Percentiles rank a stretch among this genome's conserved stretches.
These are phyloP conservation scores for Hystrix brachyura DNA, from an alignment of 2,113 vertebrate species.

Conservation along the genomic window DNA sequence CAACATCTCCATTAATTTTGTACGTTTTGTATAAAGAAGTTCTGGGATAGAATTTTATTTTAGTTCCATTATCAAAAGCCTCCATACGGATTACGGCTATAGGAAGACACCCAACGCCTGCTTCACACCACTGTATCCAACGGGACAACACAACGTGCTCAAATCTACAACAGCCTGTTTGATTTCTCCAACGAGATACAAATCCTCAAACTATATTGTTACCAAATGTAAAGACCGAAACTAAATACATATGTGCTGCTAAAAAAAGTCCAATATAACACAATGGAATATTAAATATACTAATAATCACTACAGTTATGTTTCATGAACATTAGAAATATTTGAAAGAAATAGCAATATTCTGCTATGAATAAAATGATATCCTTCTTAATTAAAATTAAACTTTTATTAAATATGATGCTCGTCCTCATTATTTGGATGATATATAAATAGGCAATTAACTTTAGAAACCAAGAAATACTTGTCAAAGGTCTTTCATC, in stretches of 20 bases:
- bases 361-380: neutral
- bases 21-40: neutral
- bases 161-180: neutral
- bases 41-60: neutral
- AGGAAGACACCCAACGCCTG: neutral
- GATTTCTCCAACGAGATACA: neutral
- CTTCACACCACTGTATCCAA: neutral
- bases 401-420: neutral
- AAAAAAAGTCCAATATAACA: neutral
- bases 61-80: neutral
- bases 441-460: slow-evolving; percentile 32
- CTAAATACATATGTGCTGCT: neutral
- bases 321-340: neutral
- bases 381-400: slow-evolving; percentile 8
- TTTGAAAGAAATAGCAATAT: neutral
- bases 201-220: neutral
- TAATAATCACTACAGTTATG: neutral
- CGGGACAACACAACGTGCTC: neutral
- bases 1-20: neutral
- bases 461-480: neutral
- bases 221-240: neutral
- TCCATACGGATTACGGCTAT: neutral
- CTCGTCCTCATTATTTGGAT: neutral
- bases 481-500: slow-evolving; percentile 28
- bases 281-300: neutral